Evolutionary conservation across 2,113 vertebrate genomes (phyloP).

Genomic region (Halichoerus grypus): DNA sequence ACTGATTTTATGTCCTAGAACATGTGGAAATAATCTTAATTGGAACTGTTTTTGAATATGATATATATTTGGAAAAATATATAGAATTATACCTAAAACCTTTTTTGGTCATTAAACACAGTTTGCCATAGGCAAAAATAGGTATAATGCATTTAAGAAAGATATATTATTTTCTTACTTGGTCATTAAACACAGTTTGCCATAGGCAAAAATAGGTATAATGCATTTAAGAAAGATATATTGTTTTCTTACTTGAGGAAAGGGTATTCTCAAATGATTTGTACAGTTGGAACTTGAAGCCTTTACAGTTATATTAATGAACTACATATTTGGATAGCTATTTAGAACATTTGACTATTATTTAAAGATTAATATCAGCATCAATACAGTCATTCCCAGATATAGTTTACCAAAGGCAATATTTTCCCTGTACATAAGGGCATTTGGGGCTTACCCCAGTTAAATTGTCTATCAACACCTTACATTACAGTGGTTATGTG

Average conservation of each 20-base stretch:
- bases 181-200: background rate
- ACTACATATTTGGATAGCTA: background rate
- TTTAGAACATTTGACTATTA: background rate
- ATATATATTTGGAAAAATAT: background rate
- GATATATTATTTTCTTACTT: background rate
- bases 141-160: background rate
- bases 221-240: background rate
- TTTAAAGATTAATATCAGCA: background rate
- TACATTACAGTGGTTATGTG: background rate
- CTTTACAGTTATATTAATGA: background rate
- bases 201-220: background rate
- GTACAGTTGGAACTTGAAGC: background rate
- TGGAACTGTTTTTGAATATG: background rate
- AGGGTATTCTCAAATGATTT: background rate
- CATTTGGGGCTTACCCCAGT: background rate
- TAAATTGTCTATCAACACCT: background rate
- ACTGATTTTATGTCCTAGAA: background rate
- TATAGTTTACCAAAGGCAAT: background rate
- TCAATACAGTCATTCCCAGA: background rate
- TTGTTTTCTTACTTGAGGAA: background rate
- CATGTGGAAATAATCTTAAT: background rate
- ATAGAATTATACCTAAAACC: background rate
- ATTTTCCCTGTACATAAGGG: background rate
- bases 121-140: background rate
- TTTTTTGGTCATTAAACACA: background rate